Conservation (phyloP, 2,888 invertebrate species). For the Lamellibrachia satsuma region DNA sequence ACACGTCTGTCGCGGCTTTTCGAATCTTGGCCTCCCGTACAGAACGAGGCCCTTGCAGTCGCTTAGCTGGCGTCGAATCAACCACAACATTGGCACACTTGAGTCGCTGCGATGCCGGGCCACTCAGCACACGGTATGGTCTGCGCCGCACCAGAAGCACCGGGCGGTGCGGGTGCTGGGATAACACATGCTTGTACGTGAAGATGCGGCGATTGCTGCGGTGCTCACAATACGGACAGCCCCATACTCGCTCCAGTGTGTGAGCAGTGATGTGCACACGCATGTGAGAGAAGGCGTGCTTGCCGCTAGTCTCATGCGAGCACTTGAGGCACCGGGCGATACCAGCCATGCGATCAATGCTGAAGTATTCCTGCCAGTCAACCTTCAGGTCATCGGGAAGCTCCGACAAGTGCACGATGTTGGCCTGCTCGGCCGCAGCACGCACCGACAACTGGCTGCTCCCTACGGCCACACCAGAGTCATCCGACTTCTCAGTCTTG, state of each 20-base stretch:
- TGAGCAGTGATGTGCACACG: slow-evolving; percentile 24
- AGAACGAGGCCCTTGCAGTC: neutral
- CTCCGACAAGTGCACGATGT: neutral
- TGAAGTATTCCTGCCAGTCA: neutral
- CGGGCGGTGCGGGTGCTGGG: neutral
- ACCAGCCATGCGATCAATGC: neutral
- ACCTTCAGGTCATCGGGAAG: neutral
- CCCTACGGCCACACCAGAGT: neutral
- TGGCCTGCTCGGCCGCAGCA: neutral
- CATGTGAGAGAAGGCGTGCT: slow-evolving; percentile 6
- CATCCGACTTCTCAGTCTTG: slow-evolving; percentile 7
- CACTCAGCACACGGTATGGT: slow-evolving; percentile 17
- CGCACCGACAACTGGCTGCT: neutral
- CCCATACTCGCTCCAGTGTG: slow-evolving; percentile 26
- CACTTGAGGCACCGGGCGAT: slow-evolving; percentile 18
- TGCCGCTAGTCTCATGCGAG: neutral
- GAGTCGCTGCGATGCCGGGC: neutral
- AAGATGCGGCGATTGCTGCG: slow-evolving; percentile 18
- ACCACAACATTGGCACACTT: neutral
- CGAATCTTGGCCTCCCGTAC: neutral
- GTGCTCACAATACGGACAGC: slow-evolving; percentile 23
- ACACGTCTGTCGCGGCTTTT: slow-evolving; percentile 21
- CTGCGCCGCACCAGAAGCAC: slow-evolving; percentile 11
- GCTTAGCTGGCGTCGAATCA: neutral
- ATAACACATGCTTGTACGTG: slow-evolving; percentile 22